A percentile compares a stretch with the other conserved stretches of the same genome.
Evolutionary conservation across 2,797 vertebrate species (phyloP).

Genomic region (Falco naumanni): DNA sequence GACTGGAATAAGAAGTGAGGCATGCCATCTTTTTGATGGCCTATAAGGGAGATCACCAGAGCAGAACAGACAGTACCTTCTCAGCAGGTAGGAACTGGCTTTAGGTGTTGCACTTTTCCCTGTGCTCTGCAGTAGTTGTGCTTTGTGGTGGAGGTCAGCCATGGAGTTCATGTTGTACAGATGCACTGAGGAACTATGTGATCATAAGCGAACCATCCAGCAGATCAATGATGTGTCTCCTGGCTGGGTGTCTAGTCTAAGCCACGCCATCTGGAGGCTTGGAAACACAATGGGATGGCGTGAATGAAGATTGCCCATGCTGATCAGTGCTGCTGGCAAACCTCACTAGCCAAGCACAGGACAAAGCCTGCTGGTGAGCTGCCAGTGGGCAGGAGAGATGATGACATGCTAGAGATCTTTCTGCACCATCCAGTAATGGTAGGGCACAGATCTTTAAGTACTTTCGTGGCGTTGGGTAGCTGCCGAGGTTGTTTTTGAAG

Average conservation of each 20-base stretch:
- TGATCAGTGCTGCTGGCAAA: background rate
- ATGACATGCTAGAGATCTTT: background rate
- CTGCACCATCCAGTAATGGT: background rate
- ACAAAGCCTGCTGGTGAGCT: background rate
- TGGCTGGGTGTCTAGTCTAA: background rate
- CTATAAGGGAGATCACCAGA: constrained; percentile 80
- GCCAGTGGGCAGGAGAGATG: background rate
- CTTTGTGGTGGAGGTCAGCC: background rate
- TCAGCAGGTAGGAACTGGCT: constrained; percentile 80
- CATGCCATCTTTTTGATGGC: constrained; percentile 83
- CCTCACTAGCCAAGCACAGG: background rate
- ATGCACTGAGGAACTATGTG: background rate
- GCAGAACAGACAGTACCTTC: constrained; percentile 80
- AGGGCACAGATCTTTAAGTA: background rate
- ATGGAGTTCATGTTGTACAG: background rate
- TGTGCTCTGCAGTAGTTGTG: background rate
- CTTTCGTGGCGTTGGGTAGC: background rate
- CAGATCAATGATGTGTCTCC: background rate
- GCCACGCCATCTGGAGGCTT: background rate
- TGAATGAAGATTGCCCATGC: background rate
- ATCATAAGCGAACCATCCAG: background rate
- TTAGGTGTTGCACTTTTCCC: background rate
- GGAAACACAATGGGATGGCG: background rate
- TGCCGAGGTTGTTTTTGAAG: background rate
- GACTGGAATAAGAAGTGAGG: constrained; percentile 77